Base-by-base conservation (phyloP, 2,113 vertebrate species). In the Callorhinus ursinus region DNA sequence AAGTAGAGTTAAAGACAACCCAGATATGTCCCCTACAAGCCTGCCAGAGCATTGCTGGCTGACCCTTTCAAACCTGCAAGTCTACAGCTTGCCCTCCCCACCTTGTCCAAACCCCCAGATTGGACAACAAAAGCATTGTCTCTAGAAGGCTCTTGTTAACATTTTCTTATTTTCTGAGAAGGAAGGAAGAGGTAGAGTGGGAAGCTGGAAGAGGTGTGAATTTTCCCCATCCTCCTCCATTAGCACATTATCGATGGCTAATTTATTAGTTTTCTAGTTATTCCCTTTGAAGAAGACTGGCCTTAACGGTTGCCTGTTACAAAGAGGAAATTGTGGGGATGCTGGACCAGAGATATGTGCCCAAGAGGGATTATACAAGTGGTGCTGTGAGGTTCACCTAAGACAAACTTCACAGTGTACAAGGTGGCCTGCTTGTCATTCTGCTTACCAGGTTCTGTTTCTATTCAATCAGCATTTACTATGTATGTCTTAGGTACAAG, bases 381-480 rank as follows among this genome's bases (percentile, higher is more conserved):
- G 31, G 24, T 92, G 31, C 33, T 94, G 13, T 61, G 39, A 63
- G 81, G 65, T 67, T 92, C 63, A 88, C 36, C 12, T 19, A 88
- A 96, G 11, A 90, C 39, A 90, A 86, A 91, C 26, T 4, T 88
- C 59, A 84, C 26, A 92, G 21, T 74, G 49, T 83, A 79, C 39
- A 51, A 74, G 18, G 15, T 82, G 22, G 36, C 53, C 65, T 61
- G 28, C 39, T 79, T 94, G 88, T 84, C 33, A 31, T 74, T 88
- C 55, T 85, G 55, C 42, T 89, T 51, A 93, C 65, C 26, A 63
- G 33, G 61, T 74, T 91, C 46, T 87, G 69, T 36, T 95, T 95
- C 57, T 93, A 95, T 95, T 87, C 31, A 55, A 71, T 9, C 42
- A 96, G 65, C 67, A 72, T 77, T 97, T 72, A 42, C 86, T 71